phyloP scores from a whole-genome alignment of 2,888 invertebrate species.

The Phalangium opilio region DNA sequence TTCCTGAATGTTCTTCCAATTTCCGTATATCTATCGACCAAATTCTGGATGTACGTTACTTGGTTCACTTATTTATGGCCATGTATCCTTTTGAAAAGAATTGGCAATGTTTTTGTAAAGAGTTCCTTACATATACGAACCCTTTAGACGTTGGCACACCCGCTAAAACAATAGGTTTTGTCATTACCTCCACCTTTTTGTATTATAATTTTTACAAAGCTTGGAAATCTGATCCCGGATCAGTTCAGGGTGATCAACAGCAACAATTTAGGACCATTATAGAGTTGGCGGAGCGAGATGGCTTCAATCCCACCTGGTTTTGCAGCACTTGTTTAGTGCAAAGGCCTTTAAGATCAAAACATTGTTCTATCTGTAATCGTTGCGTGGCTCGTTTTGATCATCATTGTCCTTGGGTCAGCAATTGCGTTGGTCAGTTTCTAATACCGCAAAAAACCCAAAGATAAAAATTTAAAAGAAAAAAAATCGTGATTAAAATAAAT shows the following conservation, averaged over 20 bases:
- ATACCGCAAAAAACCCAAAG: too few relatives aligned
- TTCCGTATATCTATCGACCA: conserved; percentile 83
- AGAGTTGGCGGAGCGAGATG: conserved; percentile 74
- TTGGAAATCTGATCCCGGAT: conserved; percentile 88
- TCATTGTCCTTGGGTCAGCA: conserved; percentile 85
- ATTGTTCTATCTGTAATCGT: conserved; percentile 88
- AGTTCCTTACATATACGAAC: conserved; percentile 1
- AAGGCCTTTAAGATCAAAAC: conserved; percentile 87
- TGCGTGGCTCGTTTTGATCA: conserved; percentile 69
- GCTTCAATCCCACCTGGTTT: conserved; percentile 76
- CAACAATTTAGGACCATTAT: conserved; percentile 69
- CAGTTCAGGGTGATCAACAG: conserved; percentile 63
- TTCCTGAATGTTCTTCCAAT: conserved; percentile 75
- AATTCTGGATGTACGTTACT: conserved; percentile 90
- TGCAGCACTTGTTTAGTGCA: conserved; percentile 92
- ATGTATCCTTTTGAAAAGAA: conserved; percentile 26
- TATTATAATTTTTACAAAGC: conserved; percentile 82
- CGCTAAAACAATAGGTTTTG: conserved; percentile 39
- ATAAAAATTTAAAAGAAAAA: too few relatives aligned
- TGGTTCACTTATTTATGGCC: conserved; percentile 41
- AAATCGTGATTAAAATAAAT: too few relatives aligned
- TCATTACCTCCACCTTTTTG: conserved; percentile 51
- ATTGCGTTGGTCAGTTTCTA: conserved; percentile 85
- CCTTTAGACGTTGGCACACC: conserved; percentile 16
- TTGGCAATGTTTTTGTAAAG: background rate